Evolutionary conservation across 2,888 invertebrate species (phyloP), one percentile per base, ranked within the genome.

Genomic region (Agapostemon virescens): DNA sequence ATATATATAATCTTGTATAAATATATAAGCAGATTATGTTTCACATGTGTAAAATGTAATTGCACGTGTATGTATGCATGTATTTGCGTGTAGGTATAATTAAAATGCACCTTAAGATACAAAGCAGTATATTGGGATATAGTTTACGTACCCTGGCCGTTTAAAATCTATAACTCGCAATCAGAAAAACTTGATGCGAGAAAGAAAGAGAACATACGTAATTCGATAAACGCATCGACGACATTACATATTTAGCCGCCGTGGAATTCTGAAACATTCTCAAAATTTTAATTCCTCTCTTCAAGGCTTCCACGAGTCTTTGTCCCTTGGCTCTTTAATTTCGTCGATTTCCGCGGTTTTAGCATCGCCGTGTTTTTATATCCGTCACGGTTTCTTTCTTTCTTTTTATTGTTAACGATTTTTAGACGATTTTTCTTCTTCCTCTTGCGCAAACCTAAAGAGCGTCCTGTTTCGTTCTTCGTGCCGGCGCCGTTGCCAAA

Each of bases 41-140:
- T 23, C 13, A 77, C 79, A 71, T 83, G 80, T 78, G 79, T 76
- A 70, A 71, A 72, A 81, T 84, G 64, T 74, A 73, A 75, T 69
- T 74, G 73, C 79, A 69, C 49, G 64, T 79, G 30, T 33, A 85
- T 88, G 58, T 67, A 64, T 81, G 73, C 70, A 72, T 85, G 86
- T 61, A 30, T 33, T 30, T 17, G 58, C 58, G 30, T 81, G 83
- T 74, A 33, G 73, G 58, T 76, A 66, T 85, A 38, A 74, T 72
- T 81, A 71, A 79, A 75, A 87, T 88, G 89, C 83, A 86, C 86
- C 70, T 83, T 89, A 90, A 90, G 88, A 92, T 92, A 91, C 91
- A 90, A 91, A 90, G 92, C 91, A 91, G n/a, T 49, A 92, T 90
- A 90, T 87, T 91, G 87, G 90, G 87, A 88, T 85, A 88, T 88